Conservation (phyloP, 2,888 invertebrate genomes). For the Deilephila elpenor region DNA sequence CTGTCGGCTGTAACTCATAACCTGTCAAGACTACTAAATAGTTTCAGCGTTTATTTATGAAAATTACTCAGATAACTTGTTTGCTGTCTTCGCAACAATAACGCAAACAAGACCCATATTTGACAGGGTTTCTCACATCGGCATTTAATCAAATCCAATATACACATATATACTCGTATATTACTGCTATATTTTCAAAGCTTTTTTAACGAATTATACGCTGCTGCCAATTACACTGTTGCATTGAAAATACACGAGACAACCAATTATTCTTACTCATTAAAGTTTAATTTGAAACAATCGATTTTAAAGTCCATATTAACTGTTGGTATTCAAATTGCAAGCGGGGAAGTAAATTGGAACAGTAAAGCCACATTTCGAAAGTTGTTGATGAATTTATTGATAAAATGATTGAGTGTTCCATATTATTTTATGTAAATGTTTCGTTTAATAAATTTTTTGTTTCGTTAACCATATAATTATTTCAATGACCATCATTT, state of each 20-base stretch:
- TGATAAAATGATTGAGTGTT: neutral
- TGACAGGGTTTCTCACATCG: neutral
- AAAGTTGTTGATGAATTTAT: neutral
- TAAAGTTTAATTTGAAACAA: neutral
- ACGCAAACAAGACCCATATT: neutral
- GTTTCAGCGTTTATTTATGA: neutral
- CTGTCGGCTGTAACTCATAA: slow-evolving; percentile 17
- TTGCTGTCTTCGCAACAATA: neutral
- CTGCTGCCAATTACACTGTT: too few relatives aligned
- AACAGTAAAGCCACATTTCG: neutral
- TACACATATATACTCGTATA: too few relatives aligned
- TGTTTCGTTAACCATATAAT: too few relatives aligned
- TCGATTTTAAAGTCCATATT: neutral
- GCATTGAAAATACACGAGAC: neutral
- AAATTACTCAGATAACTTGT: neutral
- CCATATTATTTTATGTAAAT: too few relatives aligned
- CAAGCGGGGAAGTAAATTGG: neutral
- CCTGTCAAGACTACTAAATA: slow-evolving; percentile 13
- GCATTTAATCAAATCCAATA: too few relatives aligned
- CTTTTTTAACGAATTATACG: too few relatives aligned
- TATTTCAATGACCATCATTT: too few relatives aligned
- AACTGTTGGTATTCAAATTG: slow-evolving; percentile 6
- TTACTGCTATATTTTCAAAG: too few relatives aligned
- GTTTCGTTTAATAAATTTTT: too few relatives aligned
- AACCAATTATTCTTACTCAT: slow-evolving; percentile 2